phyloP scores from a whole-genome alignment of 1,140 invertebrate species.

The Myzus persicae region DNA sequence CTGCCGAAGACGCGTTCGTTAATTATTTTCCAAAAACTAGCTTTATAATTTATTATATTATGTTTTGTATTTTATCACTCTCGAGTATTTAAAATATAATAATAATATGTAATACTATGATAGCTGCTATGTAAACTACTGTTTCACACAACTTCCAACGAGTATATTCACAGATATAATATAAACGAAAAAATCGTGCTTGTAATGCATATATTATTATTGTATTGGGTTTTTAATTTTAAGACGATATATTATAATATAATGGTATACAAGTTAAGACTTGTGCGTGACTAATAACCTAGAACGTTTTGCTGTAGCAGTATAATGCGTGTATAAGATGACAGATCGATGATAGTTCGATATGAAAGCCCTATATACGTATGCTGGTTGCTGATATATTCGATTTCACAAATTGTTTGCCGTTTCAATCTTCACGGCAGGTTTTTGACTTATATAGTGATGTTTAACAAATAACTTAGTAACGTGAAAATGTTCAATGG shows the following conservation, averaged over 20 bases:
- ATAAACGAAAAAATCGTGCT: neutral
- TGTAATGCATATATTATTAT: neutral
- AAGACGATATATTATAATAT: neutral
- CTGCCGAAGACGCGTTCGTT: neutral
- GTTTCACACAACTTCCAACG: neutral
- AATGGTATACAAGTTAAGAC: neutral
- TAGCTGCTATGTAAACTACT: neutral
- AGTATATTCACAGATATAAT: neutral
- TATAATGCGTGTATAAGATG: neutral
- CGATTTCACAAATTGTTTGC: neutral
- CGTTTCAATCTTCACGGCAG: neutral
- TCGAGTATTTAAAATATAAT: neutral
- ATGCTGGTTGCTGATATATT: neutral
- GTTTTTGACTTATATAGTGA: neutral
- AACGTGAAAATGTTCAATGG: neutral
- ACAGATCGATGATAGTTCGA: constrained; percentile 1
- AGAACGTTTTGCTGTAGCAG: neutral
- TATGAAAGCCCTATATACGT: neutral
- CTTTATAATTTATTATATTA: neutral
- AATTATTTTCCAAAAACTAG: constrained; percentile 32
- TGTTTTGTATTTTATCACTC: neutral
- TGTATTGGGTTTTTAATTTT: neutral
- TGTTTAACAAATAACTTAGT: neutral
- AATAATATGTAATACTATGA: neutral
- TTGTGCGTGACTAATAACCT: neutral